Conservation (phyloP, 2,113 vertebrate species). For the Mixornis gularis region DNA sequence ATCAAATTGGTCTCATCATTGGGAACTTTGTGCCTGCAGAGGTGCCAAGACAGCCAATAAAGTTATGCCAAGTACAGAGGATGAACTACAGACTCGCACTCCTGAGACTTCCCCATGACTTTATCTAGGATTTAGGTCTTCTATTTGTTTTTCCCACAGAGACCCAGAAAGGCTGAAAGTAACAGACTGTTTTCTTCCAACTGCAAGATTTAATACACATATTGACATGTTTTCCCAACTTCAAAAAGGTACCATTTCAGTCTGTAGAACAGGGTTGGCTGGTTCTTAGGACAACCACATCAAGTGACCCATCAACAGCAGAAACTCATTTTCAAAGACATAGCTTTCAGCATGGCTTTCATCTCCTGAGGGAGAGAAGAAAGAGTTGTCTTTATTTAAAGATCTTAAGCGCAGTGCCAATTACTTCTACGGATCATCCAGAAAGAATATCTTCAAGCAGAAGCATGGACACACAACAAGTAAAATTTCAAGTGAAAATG, state of each 20-base stretch:
- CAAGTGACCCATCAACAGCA: constrained; percentile 23
- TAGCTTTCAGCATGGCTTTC: constrained; percentile 11
- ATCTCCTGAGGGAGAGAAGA: neutral
- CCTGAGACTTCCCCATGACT: neutral
- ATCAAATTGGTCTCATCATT: neutral
- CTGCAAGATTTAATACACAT: neutral
- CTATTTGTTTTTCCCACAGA: neutral
- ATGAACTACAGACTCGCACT: neutral
- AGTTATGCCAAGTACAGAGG: neutral
- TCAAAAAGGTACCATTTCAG: neutral
- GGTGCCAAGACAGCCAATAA: neutral
- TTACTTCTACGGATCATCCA: neutral
- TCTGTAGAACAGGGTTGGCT: neutral
- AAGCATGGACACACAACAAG: neutral
- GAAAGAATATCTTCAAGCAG: neutral
- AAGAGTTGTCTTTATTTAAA: neutral
- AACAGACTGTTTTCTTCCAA: neutral
- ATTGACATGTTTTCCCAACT: constrained; percentile 21
- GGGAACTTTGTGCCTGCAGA: neutral
- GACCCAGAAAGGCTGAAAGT: neutral
- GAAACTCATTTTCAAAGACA: constrained; percentile 8
- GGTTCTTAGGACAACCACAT: constrained; percentile 12
- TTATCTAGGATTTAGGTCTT: neutral
- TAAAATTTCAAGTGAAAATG: neutral
- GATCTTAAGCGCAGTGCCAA: neutral